A percentile compares a stretch with the other conserved stretches of the same genome.
phyloP scores from a whole-genome alignment of 2,888 invertebrate species.

The Rhingia campestris region DNA sequence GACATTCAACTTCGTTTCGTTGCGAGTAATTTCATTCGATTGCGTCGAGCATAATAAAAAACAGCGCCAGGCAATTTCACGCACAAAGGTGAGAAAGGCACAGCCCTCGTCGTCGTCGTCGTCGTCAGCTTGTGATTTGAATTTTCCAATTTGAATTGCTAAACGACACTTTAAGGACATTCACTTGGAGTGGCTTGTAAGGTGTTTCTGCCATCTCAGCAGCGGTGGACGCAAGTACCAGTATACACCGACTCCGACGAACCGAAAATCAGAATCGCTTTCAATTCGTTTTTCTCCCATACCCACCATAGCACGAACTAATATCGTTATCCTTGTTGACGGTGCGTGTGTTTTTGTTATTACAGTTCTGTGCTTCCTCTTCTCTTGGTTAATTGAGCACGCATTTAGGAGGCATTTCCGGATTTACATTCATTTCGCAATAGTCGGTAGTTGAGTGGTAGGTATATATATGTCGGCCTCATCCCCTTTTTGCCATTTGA shows the following conservation, averaged over 20 bases:
- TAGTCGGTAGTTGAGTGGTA: background rate
- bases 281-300: background rate
- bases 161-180: slow-evolving; percentile 70
- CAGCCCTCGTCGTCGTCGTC: background rate
- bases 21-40: slow-evolving; percentile 74
- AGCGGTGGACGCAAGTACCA: slow-evolving; percentile 23
- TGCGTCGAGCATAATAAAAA: slow-evolving; percentile 72
- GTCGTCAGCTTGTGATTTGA: slow-evolving; percentile 65
- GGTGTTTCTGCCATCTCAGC: slow-evolving; percentile 41
- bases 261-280: slow-evolving; percentile 35
- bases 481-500: background rate
- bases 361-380: slow-evolving; percentile 26
- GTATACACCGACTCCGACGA: background rate
- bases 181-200: slow-evolving; percentile 1
- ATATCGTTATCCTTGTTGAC: slow-evolving; percentile 69
- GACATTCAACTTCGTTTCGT: slow-evolving; percentile 73
- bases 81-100: slow-evolving; percentile 50
- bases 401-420: slow-evolving; percentile 71
- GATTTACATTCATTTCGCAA: slow-evolving; percentile 56
- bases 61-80: slow-evolving; percentile 65
- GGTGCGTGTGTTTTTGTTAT: slow-evolving; percentile 65
- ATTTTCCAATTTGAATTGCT: slow-evolving; percentile 73
- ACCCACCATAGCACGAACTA: slow-evolving; percentile 24
- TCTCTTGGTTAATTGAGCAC: slow-evolving; percentile 70
- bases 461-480: background rate